phyloP scores from a whole-genome alignment of 2,113 vertebrate genomes.

The Willisornis vidua region DNA sequence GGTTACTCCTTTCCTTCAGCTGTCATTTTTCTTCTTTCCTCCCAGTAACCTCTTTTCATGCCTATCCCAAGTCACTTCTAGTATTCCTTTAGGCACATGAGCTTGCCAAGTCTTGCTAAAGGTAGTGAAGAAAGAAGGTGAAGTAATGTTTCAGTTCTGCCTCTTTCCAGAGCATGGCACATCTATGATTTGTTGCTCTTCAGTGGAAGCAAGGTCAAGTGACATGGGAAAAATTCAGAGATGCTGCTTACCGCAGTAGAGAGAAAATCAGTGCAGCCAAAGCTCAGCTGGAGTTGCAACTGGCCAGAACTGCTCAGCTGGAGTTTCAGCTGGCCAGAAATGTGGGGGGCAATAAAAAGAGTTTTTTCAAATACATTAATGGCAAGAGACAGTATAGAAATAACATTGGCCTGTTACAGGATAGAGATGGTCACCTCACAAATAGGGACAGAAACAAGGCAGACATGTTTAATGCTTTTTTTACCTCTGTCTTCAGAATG shows the following conservation, averaged over 20 bases:
- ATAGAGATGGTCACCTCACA: background rate
- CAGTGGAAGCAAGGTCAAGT: background rate
- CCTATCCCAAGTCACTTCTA: background rate
- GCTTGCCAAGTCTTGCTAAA: background rate
- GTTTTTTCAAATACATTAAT: background rate
- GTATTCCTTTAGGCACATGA: background rate
- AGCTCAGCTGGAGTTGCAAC: background rate
- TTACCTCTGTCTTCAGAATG: background rate
- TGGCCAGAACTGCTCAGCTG: background rate
- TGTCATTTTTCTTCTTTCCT: background rate
- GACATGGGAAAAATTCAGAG: background rate
- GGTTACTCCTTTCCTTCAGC: background rate
- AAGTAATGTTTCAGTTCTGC: background rate
- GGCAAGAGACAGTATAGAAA: background rate
- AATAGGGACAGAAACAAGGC: background rate
- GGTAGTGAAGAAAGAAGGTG: background rate
- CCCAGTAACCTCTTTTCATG: background rate
- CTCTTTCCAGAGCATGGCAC: background rate
- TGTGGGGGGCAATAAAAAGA: background rate
- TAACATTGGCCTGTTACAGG: background rate
- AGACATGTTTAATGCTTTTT: background rate
- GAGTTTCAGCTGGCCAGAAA: background rate
- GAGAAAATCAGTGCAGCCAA: background rate
- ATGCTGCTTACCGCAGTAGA: background rate
- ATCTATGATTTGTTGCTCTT: background rate